A percentile compares a stretch with the other conserved stretches of the same genome.
phyloP scores from a whole-genome alignment of 35 echinoderm and acorn worm species.

The Ptychodera flava region DNA sequence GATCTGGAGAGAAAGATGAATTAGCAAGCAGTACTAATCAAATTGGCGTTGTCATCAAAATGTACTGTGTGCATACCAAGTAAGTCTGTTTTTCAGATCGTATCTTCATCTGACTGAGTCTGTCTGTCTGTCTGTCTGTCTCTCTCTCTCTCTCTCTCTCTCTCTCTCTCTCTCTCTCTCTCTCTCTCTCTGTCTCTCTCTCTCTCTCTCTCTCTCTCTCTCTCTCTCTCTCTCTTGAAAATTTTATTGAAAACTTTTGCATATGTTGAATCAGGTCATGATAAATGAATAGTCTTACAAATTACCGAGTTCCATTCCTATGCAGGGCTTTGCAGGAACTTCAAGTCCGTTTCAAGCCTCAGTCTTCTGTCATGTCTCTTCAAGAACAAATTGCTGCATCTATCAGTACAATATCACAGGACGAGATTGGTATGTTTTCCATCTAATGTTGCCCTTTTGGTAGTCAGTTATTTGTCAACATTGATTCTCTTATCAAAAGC shows the following conservation, averaged over 20 bases:
- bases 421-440: slow-evolving; percentile 79
- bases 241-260: too few relatives aligned
- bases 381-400: slow-evolving; percentile 60
- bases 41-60: slow-evolving; percentile 60
- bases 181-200: too few relatives aligned
- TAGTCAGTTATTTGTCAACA: too few relatives aligned
- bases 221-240: too few relatives aligned
- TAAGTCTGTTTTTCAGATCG: slow-evolving; percentile 7
- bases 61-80: slow-evolving; percentile 90
- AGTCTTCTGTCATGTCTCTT: slow-evolving; percentile 51
- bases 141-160: too few relatives aligned
- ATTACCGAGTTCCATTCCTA: too few relatives aligned
- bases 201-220: too few relatives aligned
- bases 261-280: too few relatives aligned
- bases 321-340: slow-evolving; percentile 78
- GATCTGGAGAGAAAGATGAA: slow-evolving; percentile 14
- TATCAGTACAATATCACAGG: slow-evolving; percentile 75
- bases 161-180: too few relatives aligned
- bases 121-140: not conserved
- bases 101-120: not conserved
- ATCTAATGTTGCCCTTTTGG: too few relatives aligned
- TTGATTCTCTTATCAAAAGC: too few relatives aligned
- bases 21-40: not conserved
- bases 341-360: slow-evolving; percentile 77
- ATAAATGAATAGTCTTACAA: too few relatives aligned